Percentiles rank a stretch among this genome's conserved stretches.
These are phyloP conservation scores for Struthio camelus DNA, from an alignment of 2,113 vertebrate species.

Conservation along the genomic window DNA sequence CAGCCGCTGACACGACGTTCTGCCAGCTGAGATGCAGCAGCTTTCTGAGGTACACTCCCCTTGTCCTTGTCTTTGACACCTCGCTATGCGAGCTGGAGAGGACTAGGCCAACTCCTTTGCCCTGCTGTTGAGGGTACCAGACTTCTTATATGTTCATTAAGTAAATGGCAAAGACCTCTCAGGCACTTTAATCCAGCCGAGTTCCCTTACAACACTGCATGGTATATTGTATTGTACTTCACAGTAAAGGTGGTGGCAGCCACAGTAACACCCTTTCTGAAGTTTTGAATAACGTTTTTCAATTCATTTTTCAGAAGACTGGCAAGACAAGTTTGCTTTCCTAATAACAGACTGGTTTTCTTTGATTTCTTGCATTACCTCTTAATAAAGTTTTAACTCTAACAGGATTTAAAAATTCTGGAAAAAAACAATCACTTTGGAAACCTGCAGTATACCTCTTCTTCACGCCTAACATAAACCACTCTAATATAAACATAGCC, in stretches of 20 bases:
- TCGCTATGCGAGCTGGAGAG: not conserved
- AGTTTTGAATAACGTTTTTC: conserved; percentile 1
- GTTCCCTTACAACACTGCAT: not conserved
- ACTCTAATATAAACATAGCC: not conserved
- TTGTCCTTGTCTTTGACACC: not conserved
- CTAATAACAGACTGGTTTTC: not conserved
- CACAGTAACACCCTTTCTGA: not conserved
- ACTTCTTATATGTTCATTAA: not conserved
- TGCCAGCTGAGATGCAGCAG: not conserved
- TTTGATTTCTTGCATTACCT: not conserved
- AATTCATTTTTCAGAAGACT: not conserved
- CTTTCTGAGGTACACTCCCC: not conserved
- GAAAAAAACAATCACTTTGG: not conserved
- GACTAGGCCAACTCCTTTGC: not conserved
- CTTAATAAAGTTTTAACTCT: not conserved
- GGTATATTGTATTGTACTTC: not conserved
- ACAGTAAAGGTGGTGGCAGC: not conserved
- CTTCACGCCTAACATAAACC: not conserved
- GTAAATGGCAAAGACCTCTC: not conserved
- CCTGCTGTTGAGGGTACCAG: not conserved
- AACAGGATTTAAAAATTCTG: not conserved
- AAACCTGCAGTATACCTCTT: not conserved
- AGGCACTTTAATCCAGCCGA: not conserved
- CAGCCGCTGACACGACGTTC: not conserved
- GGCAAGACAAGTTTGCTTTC: not conserved